These are phyloP conservation scores for rabbit (Oryctolagus cuniculus) DNA, from an alignment of 2,113 vertebrate species.

Conservation along the genomic window DNA sequence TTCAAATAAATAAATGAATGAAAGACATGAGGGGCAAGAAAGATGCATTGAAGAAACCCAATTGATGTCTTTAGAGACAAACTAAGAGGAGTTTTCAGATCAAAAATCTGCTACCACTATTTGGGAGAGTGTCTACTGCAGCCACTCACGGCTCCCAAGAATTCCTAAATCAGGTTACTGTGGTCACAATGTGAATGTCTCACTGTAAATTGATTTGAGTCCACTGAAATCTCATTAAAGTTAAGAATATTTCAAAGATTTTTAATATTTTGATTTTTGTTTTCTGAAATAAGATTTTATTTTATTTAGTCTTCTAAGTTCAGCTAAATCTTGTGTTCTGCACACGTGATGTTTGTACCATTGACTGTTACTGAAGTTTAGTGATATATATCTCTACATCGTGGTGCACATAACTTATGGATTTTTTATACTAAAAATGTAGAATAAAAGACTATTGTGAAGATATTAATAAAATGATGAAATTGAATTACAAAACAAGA, in stretches of 20 bases:
- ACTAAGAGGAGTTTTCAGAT: slow-evolving; percentile 71
- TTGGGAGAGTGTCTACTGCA: slow-evolving; percentile 16
- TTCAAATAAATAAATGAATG: no score
- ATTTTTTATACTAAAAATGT: slow-evolving; percentile 89
- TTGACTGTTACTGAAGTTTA: slow-evolving; percentile 87
- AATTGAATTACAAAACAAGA: slow-evolving; percentile 59
- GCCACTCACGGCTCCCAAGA: slow-evolving; percentile 25
- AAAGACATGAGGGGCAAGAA: not conserved
- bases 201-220: slow-evolving; percentile 76
- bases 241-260: slow-evolving; percentile 93
- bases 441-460: slow-evolving; percentile 92
- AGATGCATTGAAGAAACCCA: slow-evolving; percentile 62
- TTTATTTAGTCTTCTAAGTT: slow-evolving; percentile 90
- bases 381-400: slow-evolving; percentile 88
- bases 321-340: slow-evolving; percentile 81
- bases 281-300: slow-evolving; percentile 88
- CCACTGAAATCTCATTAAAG: slow-evolving; percentile 88
- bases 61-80: slow-evolving; percentile 75
- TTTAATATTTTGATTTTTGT: slow-evolving; percentile 89
- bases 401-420: slow-evolving; percentile 91
- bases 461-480: slow-evolving; percentile 87
- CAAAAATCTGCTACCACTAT: slow-evolving; percentile 60
- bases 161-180: slow-evolving; percentile 64
- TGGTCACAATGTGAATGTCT: slow-evolving; percentile 47
- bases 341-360: slow-evolving; percentile 85